Evolutionary conservation across 2,888 invertebrate species (phyloP), one percentile per base, ranked within the genome.

Genomic region (Campopleginae sp.): DNA sequence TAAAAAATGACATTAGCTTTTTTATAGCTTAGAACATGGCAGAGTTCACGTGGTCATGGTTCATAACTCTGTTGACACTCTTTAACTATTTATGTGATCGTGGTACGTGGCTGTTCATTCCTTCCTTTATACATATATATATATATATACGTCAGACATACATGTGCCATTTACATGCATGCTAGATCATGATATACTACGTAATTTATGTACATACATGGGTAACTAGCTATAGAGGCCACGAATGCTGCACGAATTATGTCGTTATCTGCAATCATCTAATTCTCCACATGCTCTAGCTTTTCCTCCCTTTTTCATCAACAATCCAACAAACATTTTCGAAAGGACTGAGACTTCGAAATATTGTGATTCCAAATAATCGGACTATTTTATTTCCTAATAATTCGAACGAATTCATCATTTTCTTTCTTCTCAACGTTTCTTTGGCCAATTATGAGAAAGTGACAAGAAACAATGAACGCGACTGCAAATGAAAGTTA

Each of bases 61-160:
- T 38, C 63, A 46, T 79, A 79, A 79, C 71, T 79, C 79, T 48
- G 51, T 63, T 63, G 63, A 71, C 63, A 61, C 71, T 79, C 63
- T 71, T 71, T 63, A 71, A 79, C 79, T 71, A 79, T 79, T 79
- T 79, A 72, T 71, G 63, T n/a, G 79, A 71, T 63, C 46, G 17
- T 58, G 23, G 27, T 51, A 58, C 44, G 46, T 46, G 14, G 66
- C 38, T 23, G 68, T 31, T 46, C 44, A 46, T 46, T 68, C 68
- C 1, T 54, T n/a, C 2, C 71, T n/a, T 68, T 23, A 23, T 27
- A 12, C 31, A 44, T 27, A 27, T 58, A 58, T 23, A 23, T 27
- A 12, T 44, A 44, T 27, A 27, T 58, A 58, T 14, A 14, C 27
- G 10, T 54, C 4, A 38, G 33, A 23, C 68, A 58, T 44, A 63